A percentile compares a stretch with the other conserved stretches of the same genome.
phyloP scores from a whole-genome alignment of 2,113 vertebrate species.

The Aix galericulata region DNA sequence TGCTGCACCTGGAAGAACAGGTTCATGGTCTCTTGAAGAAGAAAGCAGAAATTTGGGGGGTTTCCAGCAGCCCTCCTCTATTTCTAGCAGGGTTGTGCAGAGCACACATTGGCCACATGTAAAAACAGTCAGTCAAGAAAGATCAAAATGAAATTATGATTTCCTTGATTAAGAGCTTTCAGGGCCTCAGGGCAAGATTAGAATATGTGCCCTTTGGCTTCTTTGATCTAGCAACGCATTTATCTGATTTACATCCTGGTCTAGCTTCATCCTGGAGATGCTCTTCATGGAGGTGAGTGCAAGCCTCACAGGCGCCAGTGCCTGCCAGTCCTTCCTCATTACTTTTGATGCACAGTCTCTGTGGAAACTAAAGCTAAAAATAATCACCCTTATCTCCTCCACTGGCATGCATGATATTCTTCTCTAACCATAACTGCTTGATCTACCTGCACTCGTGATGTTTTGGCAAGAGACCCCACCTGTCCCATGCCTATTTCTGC shows the following conservation, averaged over 20 bases:
- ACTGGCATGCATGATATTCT: not conserved
- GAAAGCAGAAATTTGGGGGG: not conserved
- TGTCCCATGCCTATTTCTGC: not conserved
- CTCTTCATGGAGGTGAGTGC: not conserved
- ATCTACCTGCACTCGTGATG: not conserved
- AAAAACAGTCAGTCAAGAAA: not conserved
- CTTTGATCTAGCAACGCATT: not conserved
- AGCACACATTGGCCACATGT: no score
- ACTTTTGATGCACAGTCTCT: conserved; percentile 55
- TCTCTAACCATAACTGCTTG: not conserved
- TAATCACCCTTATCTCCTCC: conserved; percentile 34
- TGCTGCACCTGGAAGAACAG: not conserved
- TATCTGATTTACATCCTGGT: not conserved
- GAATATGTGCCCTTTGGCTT: not conserved
- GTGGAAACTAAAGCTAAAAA: conserved; percentile 66
- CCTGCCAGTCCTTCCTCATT: conserved; percentile 17
- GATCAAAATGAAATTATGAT: not conserved
- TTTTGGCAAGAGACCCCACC: not conserved
- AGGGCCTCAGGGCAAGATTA: not conserved
- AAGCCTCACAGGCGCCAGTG: not conserved
- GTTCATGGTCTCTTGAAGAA: not conserved
- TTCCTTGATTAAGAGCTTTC: not conserved
- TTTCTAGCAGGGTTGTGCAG: not conserved
- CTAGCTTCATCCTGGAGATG: not conserved
- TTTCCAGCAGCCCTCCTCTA: not conserved